Percentiles rank a stretch among this genome's conserved stretches.
These are phyloP conservation scores for Drosophila nebulosa DNA, from an alignment of 1,140 invertebrate species.

Conservation along the genomic window DNA sequence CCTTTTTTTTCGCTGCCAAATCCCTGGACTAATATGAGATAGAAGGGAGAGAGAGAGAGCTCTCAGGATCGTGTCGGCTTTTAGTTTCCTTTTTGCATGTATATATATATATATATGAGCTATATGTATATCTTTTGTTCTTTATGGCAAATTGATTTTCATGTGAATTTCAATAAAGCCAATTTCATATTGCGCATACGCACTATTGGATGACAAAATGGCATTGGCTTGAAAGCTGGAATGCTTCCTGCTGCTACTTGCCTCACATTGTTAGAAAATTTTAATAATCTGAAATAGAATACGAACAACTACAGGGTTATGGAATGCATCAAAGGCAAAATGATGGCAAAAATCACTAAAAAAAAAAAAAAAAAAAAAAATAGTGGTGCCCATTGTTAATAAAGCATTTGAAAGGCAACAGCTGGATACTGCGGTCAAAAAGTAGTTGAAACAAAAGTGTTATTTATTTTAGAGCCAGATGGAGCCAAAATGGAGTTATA, in stretches of 20 bases:
- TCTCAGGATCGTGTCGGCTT: conserved; percentile 9
- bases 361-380: too few species aligned
- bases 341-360: not conserved
- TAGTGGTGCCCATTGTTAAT: too few species aligned
- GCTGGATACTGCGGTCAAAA: not conserved
- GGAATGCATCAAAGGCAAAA: not conserved
- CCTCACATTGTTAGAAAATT: not conserved
- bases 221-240: not conserved
- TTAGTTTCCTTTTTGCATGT: conserved; percentile 21
- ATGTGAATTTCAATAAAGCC: conserved; percentile 74
- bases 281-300: not conserved
- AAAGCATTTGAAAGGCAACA: not conserved
- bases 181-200: conserved; percentile 69
- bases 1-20: not conserved
- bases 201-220: conserved; percentile 29
- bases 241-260: conserved; percentile 19
- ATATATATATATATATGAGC: conserved; percentile 27
- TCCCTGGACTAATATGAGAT: not conserved
- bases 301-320: not conserved
- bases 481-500: not conserved
- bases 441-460: not conserved
- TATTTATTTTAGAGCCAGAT: not conserved
- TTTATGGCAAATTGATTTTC: conserved; percentile 69
- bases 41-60: not conserved
- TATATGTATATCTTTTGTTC: conserved; percentile 40